Evolutionary conservation across 1,140 invertebrate species (phyloP).

Genomic region (Cotesia vestalis): DNA sequence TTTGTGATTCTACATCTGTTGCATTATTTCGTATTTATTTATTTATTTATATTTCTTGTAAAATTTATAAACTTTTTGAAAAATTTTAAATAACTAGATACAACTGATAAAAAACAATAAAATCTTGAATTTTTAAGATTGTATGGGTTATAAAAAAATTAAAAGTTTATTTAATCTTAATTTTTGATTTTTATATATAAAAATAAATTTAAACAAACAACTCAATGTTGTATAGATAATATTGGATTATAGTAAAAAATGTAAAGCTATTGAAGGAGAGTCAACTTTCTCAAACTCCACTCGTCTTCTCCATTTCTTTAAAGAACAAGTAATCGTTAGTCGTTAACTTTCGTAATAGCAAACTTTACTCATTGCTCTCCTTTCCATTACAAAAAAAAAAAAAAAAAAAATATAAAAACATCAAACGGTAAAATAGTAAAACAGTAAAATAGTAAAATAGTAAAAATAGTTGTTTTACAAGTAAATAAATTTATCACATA

Average conservation of each 20-base stretch:
- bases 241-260: slow-evolving; percentile 8
- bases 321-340: slow-evolving; percentile 18
- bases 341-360: background rate
- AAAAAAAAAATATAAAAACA: background rate
- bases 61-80: too few relatives aligned
- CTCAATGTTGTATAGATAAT: background rate
- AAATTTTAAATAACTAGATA: too few relatives aligned
- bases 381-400: background rate
- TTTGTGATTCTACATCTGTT: background rate
- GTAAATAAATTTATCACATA: background rate
- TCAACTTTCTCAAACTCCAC: slow-evolving; percentile 30
- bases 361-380: slow-evolving; percentile 5
- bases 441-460: slow-evolving; percentile 8
- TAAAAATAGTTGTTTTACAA: background rate
- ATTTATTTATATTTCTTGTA: too few relatives aligned
- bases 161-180: too few relatives aligned
- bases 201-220: too few relatives aligned
- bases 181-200: background rate
- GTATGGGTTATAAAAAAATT: too few relatives aligned
- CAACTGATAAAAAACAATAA: too few relatives aligned
- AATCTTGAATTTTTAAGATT: too few relatives aligned
- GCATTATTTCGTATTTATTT: too few relatives aligned
- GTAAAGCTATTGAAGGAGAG: slow-evolving; percentile 15
- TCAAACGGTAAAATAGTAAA: slow-evolving; percentile 1
- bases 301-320: slow-evolving; percentile 14